Evolutionary conservation across 2,113 vertebrate genomes (phyloP).

Genomic region (Lampris incognitus): DNA sequence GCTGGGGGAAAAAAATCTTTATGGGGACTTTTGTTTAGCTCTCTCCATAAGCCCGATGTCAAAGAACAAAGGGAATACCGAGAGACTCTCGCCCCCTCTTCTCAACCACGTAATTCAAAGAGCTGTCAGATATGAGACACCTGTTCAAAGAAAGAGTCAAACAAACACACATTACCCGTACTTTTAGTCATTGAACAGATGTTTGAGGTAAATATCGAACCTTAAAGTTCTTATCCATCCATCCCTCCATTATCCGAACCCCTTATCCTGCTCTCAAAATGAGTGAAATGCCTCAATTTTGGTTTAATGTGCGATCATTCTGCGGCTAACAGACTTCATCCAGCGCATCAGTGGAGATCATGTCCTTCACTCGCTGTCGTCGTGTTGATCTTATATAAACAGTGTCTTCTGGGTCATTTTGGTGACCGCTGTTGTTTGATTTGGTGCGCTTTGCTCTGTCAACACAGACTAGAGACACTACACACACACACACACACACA

Average conservation of each 20-base stretch:
- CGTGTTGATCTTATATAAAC: not conserved
- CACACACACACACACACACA: no score
- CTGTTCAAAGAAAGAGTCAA: not conserved
- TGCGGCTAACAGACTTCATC: not conserved
- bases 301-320: not conserved
- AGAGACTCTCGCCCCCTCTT: not conserved
- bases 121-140: constrained; percentile 4
- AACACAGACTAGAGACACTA: not conserved
- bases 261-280: not conserved
- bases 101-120: not conserved
- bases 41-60: not conserved
- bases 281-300: not conserved
- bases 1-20: constrained; percentile 15
- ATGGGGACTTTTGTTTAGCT: constrained; percentile 12
- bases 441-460: not conserved
- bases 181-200: constrained; percentile 8
- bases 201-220: not conserved
- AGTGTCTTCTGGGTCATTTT: not conserved
- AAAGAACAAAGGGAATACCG: not conserved
- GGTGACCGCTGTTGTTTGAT: not conserved
- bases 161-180: not conserved
- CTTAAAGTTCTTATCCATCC: not conserved
- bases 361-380: not conserved
- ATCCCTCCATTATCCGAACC: not conserved
- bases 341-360: not conserved